A percentile compares a stretch with the other conserved stretches of the same genome.
phyloP scores from a whole-genome alignment of 2,888 invertebrate genomes.

The Agrochola circellaris region DNA sequence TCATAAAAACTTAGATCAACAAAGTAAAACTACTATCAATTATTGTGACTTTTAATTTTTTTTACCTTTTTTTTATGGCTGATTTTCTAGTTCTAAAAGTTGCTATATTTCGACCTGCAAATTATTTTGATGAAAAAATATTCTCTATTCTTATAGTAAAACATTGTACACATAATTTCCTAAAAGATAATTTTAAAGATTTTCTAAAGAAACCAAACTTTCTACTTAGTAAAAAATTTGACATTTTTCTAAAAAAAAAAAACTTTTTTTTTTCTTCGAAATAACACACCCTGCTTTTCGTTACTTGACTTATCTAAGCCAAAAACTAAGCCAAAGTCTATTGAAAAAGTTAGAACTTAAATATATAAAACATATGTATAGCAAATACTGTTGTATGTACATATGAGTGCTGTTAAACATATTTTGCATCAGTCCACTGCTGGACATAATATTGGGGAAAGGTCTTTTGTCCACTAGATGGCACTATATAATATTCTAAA shows the following conservation, averaged over 20 bases:
- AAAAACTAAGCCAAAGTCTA: constrained; percentile 88
- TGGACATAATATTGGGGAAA: constrained; percentile 57
- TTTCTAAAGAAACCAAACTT: constrained; percentile 65
- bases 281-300: constrained; percentile 58
- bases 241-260: constrained; percentile 17
- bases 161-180: constrained; percentile 78
- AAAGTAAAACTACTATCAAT: too few relatives aligned
- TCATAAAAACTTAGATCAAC: too few relatives aligned
- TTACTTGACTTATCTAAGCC: constrained; percentile 81
- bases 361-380: constrained; percentile 65
- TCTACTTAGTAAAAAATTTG: constrained; percentile 62
- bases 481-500: constrained; percentile 50
- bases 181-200: constrained; percentile 67
- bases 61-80: not conserved
- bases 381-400: constrained; percentile 64
- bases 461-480: constrained; percentile 43
- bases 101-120: constrained; percentile 55
- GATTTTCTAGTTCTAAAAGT: not conserved
- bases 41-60: too few relatives aligned
- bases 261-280: not conserved
- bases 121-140: constrained; percentile 66
- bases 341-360: constrained; percentile 72
- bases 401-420: constrained; percentile 63
- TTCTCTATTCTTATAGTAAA: constrained; percentile 81
- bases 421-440: constrained; percentile 64